Evolutionary conservation across 2,113 vertebrate species (phyloP).

Genomic region (Abramis brama): DNA sequence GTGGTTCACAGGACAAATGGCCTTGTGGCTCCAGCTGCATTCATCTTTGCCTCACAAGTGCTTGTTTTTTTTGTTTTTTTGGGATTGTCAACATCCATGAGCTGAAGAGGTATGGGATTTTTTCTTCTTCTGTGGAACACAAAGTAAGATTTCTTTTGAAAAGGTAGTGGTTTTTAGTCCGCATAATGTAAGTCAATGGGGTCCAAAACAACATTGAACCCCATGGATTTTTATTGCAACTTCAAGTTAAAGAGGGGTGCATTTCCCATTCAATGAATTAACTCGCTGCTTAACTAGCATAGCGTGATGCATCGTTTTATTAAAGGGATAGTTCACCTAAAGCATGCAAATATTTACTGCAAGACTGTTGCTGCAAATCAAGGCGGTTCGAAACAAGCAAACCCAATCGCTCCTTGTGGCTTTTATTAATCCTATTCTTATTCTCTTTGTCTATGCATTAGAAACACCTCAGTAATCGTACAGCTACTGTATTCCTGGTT

Average conservation of each 20-base stretch:
- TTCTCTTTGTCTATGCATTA: conserved; percentile 54
- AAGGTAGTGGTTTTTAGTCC: not conserved
- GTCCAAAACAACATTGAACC: not conserved
- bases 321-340: too few relatives aligned
- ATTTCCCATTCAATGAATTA: too few relatives aligned
- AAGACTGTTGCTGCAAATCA: not conserved
- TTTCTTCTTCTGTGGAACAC: not conserved
- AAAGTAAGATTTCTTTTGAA: not conserved
- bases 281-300: too few relatives aligned
- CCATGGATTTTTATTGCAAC: not conserved
- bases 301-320: too few relatives aligned
- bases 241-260: too few relatives aligned
- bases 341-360: conserved; percentile 14
- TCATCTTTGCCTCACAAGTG: conserved; percentile 8
- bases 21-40: not conserved
- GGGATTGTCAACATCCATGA: not conserved
- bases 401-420: conserved; percentile 26
- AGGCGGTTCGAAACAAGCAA: not conserved
- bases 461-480: conserved; percentile 65
- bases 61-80: not conserved
- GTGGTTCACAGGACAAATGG: conserved; percentile 19
- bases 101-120: not conserved
- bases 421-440: conserved; percentile 61
- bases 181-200: not conserved
- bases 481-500: conserved; percentile 54